phyloP scores from a whole-genome alignment of 1,140 invertebrate species.

The Drosophila subobscura region DNA sequence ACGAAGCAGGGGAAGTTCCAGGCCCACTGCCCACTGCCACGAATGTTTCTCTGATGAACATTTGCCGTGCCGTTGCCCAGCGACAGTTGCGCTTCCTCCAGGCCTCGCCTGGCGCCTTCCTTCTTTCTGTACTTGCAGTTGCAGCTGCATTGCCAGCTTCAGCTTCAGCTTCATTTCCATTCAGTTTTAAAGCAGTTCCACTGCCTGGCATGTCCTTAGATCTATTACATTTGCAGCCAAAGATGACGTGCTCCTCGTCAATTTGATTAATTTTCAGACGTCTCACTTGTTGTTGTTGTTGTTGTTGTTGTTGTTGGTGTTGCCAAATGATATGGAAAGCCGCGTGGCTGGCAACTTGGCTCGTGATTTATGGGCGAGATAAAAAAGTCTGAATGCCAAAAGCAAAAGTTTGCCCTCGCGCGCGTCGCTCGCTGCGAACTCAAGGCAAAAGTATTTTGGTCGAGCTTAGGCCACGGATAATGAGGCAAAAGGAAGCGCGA shows the following conservation, averaged over 20 bases:
- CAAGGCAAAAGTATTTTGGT: conserved; percentile 61
- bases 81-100: too few relatives aligned
- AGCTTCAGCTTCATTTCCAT: too few relatives aligned
- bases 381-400: conserved; percentile 64
- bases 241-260: conserved; percentile 46
- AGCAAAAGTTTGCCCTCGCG: conserved; percentile 38
- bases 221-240: conserved; percentile 25
- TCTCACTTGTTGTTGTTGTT: too few relatives aligned
- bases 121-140: too few relatives aligned
- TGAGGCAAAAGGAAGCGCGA: conserved; percentile 2
- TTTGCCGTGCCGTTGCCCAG: too few relatives aligned
- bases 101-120: too few relatives aligned
- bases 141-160: too few relatives aligned
- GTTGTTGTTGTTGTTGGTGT: background rate
- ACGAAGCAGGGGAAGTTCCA: too few relatives aligned
- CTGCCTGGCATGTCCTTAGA: conserved; percentile 2
- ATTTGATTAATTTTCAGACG: conserved; percentile 37
- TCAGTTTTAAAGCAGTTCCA: too few relatives aligned
- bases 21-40: too few relatives aligned
- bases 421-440: too few relatives aligned
- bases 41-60: too few relatives aligned
- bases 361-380: conserved; percentile 71
- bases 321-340: conserved; percentile 32
- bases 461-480: conserved; percentile 33
- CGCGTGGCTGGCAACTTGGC: conserved; percentile 39